Conservation (phyloP, 2,888 invertebrate species). For the Chrysolina americana region DNA sequence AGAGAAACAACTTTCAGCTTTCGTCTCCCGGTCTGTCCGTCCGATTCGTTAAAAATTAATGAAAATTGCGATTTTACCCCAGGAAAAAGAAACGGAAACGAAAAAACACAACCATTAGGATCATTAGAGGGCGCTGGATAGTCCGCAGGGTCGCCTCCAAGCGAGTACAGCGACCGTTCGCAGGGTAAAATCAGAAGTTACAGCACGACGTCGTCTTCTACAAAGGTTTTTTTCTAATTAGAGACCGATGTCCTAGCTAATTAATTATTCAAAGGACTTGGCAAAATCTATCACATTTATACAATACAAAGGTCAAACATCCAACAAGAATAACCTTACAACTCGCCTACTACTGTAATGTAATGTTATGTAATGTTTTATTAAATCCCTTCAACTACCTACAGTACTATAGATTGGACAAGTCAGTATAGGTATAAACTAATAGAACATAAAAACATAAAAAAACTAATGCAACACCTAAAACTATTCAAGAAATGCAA, state of each 20-base stretch:
- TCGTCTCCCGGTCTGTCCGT: conserved; percentile 30
- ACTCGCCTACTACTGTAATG: too few species aligned
- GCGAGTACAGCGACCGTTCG: not conserved
- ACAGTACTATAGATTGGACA: too few species aligned
- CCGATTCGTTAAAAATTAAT: conserved; percentile 48
- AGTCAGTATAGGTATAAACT: too few species aligned
- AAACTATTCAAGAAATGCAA: too few species aligned
- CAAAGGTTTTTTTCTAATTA: conserved; percentile 1
- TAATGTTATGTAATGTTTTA: too few species aligned
- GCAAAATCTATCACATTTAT: not conserved
- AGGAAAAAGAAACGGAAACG: conserved; percentile 33
- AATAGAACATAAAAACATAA: too few species aligned
- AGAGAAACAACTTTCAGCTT: conserved; percentile 31
- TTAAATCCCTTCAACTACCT: too few species aligned
- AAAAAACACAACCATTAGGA: conserved; percentile 50
- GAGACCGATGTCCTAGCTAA: conserved; percentile 2
- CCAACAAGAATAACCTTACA: too few species aligned
- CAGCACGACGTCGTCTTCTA: not conserved
- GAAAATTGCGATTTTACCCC: conserved; percentile 47
- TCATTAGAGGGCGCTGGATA: conserved; percentile 43
- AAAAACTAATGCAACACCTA: too few species aligned
- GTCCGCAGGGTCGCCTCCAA: conserved; percentile 27
- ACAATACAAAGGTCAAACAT: too few species aligned
- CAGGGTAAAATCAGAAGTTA: not conserved
- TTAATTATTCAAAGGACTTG: not conserved